Percentiles rank a stretch among this genome's conserved stretches.
phyloP scores from a whole-genome alignment of 2,888 invertebrate genomes.

The Philereme vetulata region DNA sequence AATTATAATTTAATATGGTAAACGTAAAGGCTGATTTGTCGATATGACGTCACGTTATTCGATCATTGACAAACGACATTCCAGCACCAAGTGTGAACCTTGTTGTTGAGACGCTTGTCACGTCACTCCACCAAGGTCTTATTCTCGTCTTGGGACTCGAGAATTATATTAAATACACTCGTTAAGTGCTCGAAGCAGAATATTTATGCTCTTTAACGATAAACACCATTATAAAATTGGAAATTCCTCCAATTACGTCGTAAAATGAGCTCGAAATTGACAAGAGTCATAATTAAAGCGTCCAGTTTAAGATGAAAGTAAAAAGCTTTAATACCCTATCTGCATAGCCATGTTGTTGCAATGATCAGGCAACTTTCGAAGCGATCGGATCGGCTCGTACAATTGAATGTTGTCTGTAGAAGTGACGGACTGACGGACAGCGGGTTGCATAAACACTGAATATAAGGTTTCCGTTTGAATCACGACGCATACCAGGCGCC shows the following conservation, averaged over 20 bases:
- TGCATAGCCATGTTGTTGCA: conserved; percentile 32
- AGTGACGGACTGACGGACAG: conserved; percentile 70
- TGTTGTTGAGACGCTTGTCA: conserved; percentile 72
- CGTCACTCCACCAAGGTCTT: conserved; percentile 77
- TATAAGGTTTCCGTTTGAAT: conserved; percentile 81
- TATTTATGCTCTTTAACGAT: conserved; percentile 45
- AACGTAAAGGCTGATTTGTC: conserved; percentile 62
- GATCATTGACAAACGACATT: conserved; percentile 83
- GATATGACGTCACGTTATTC: conserved; percentile 75
- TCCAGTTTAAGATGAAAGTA: conserved; percentile 30
- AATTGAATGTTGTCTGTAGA: conserved; percentile 63
- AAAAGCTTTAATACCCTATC: conserved; percentile 26
- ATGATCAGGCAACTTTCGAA: conserved; percentile 43
- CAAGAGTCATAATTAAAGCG: conserved; percentile 33
- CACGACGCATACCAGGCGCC: conserved; percentile 78
- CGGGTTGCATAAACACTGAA: conserved; percentile 77
- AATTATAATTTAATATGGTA: conserved; percentile 59
- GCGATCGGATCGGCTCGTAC: conserved; percentile 45
- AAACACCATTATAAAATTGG: conserved; percentile 41
- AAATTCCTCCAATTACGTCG: conserved; percentile 32
- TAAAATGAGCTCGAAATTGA: conserved; percentile 27
- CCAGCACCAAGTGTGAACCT: conserved; percentile 74
- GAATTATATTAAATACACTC: conserved; percentile 47
- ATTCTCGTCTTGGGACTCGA: conserved; percentile 62
- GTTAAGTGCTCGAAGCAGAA: conserved; percentile 51